Evolutionary conservation across 2,113 vertebrate species (phyloP).

Genomic region (Zapus hudsonius): DNA sequence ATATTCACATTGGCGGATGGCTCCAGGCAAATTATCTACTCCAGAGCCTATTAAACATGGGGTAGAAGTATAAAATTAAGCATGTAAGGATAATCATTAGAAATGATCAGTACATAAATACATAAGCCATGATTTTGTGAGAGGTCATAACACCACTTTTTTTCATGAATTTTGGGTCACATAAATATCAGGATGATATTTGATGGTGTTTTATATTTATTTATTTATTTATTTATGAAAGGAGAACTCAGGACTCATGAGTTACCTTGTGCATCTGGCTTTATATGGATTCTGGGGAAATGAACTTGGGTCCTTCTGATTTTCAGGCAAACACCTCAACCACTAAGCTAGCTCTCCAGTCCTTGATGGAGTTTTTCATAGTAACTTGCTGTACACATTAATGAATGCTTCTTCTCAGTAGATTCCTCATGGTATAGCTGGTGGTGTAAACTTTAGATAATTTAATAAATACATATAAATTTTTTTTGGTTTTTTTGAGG

Average conservation of each 20-base stretch:
- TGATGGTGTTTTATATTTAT: not conserved
- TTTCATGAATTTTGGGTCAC: not conserved
- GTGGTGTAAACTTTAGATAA: not conserved
- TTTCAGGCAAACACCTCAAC: no score
- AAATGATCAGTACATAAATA: constrained; percentile 4
- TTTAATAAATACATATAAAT: no score
- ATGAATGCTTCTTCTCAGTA: not conserved
- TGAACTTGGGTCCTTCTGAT: no score
- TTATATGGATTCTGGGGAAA: no score
- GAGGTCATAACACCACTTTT: no score
- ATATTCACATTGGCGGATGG: not conserved
- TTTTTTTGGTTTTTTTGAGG: no score
- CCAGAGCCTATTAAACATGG: not conserved
- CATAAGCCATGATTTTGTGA: not conserved
- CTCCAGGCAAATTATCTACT: not conserved
- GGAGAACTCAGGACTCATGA: no score
- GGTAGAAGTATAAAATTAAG: not conserved
- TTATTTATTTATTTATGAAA: no score
- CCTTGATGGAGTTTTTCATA: not conserved
- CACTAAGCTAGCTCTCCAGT: no score
- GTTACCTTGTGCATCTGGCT: no score
- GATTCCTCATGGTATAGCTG: not conserved
- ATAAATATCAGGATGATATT: not conserved
- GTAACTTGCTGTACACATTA: not conserved
- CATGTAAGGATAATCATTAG: not conserved